Conservation (phyloP, 1,140 invertebrate species). For the Lycorma delicatula region DNA sequence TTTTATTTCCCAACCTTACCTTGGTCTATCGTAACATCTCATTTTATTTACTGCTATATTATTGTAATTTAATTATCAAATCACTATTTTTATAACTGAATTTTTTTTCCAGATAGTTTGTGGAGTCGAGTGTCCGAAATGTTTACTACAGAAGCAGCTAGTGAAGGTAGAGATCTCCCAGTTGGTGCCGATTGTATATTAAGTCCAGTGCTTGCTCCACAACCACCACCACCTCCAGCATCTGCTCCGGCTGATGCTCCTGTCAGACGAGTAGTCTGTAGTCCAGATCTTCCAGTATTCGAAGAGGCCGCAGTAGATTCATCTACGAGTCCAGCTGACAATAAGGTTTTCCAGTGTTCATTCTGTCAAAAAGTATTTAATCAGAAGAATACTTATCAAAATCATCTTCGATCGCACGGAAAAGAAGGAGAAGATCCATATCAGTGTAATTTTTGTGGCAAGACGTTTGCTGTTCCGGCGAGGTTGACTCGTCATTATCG, state of each 20-base stretch:
- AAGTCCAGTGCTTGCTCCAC: constrained; percentile 23
- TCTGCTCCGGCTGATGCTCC: constrained; percentile 15
- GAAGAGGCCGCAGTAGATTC: constrained; percentile 25
- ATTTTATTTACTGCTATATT: no score
- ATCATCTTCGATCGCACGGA: constrained; percentile 46
- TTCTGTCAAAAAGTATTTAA: constrained; percentile 50
- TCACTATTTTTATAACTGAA: neutral
- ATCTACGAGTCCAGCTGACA: constrained; percentile 22
- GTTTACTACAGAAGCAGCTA: constrained; percentile 27
- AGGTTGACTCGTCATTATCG: constrained; percentile 82
- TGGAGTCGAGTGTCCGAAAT: constrained; percentile 36
- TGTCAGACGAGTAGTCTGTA: constrained; percentile 34
- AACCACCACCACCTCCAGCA: neutral
- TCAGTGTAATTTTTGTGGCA: constrained; percentile 82
- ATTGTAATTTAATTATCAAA: neutral
- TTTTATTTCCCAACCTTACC: no score
- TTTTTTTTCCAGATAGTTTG: constrained; percentile 30
- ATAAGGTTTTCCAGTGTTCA: constrained; percentile 41
- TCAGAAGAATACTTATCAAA: constrained; percentile 49
- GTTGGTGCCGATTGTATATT: constrained; percentile 31
- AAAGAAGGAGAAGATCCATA: constrained; percentile 65
- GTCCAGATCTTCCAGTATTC: constrained; percentile 32
- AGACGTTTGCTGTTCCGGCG: constrained; percentile 87
- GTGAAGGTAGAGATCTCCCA: constrained; percentile 22
- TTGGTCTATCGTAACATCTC: no score